Base-by-base conservation (phyloP, 92 coral and sea anemone species). In the Parazoanthus darwini region DNA sequence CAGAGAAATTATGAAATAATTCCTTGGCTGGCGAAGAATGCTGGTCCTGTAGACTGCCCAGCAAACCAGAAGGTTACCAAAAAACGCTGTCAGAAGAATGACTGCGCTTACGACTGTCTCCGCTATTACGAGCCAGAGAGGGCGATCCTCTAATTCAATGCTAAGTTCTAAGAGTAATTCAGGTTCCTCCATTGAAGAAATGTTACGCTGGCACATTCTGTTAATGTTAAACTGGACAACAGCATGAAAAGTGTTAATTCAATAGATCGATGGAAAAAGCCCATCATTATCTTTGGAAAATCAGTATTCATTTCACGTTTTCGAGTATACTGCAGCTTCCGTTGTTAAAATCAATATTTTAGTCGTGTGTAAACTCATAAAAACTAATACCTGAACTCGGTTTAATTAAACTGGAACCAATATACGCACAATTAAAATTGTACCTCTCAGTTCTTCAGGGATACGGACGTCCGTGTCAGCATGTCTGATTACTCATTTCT, bases 11-110 rank as follows among this genome's bases (percentile, higher is more conserved):
- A 79, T 79, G 42, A 79, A 79, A 33, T 51, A 79, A 29, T 79
- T 79, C 83, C 83, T 54, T 29, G 83, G 58, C 44, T 79, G 66
- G 42, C 83, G 70, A 13, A 79, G 67, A n/a, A 25, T 51, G 26
- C 0, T 50, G 68, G 3, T 79, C 58, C n/a, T 79, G 83, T 79
- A 51, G 14, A 33, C 43, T 26, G 65, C 67, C 83, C 83, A 79
- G 65, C 70, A 79, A 79, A 79, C 67, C 9, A 79, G 43, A 79
- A 79, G 56, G 38, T 79, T 79, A 25, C 70, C 83, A 33, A 79
- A 10, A 51, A 79, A 79, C 13, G 83, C 83, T 79, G 83, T 79
- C 46, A 79, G 36, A 26, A 79, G 67, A 29, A 79, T 79, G 25
- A 79, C 20, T 25, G 23, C 42, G 44, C 82, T 79, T 51, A 79